These are phyloP conservation scores for Antechinus flavipes DNA, from an alignment of 2,113 vertebrate genomes.

Conservation along the genomic window DNA sequence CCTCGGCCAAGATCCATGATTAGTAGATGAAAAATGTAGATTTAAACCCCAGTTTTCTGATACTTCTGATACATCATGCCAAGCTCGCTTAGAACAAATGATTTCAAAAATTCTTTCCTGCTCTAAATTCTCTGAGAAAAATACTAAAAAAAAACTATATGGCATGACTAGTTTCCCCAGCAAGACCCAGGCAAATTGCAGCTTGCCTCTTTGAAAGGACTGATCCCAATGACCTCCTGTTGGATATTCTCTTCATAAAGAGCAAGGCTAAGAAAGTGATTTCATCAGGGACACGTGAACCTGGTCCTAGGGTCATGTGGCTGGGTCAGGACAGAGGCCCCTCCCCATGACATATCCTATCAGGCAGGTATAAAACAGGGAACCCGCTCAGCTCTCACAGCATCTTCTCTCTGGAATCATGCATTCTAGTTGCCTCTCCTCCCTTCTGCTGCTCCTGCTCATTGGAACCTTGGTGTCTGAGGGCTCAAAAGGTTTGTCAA, in stretches of 20 bases:
- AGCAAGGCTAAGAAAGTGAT: background rate
- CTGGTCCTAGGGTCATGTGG: background rate
- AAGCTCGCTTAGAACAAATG: background rate
- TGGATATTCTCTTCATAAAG: background rate
- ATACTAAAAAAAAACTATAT: background rate
- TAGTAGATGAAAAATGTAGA: background rate
- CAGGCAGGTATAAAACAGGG: background rate
- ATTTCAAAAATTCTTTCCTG: background rate
- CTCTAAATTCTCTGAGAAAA: background rate
- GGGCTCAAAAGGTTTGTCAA: background rate
- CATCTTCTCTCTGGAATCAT: background rate
- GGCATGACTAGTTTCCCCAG: background rate
- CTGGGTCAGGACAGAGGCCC: background rate
- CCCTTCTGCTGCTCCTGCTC: background rate
- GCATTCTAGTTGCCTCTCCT: background rate
- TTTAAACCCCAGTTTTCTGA: background rate
- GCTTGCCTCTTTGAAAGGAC: background rate
- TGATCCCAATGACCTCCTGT: background rate
- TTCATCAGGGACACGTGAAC: background rate
- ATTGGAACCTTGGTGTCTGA: background rate
- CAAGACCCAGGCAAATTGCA: background rate
- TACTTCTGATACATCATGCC: background rate
- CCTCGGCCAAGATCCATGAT: background rate
- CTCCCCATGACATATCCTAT: background rate
- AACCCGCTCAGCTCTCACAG: background rate